These are phyloP conservation scores for Saxidomus purpurata DNA, from an alignment of 1,140 invertebrate species.

Conservation along the genomic window DNA sequence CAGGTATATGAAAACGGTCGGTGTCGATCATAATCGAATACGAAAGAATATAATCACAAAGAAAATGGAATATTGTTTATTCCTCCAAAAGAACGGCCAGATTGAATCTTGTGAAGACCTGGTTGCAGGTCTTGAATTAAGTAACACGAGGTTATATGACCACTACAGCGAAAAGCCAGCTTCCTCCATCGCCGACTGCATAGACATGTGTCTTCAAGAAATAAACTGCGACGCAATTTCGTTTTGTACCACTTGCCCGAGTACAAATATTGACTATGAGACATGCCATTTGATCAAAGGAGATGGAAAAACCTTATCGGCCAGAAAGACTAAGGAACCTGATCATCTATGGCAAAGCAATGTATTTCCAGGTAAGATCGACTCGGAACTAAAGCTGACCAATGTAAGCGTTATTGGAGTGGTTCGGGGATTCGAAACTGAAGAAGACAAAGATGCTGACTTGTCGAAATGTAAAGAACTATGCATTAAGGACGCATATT, in stretches of 20 bases:
- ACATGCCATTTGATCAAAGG: background rate
- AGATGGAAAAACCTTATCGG: slow-evolving; percentile 1
- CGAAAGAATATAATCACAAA: background rate
- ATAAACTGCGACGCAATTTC: background rate
- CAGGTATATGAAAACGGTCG: background rate
- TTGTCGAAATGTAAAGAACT: background rate
- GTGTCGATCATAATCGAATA: background rate
- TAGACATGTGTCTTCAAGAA: slow-evolving; percentile 1
- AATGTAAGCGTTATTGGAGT: background rate
- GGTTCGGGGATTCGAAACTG: background rate
- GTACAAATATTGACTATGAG: background rate
- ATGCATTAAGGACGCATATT: slow-evolving; percentile 13
- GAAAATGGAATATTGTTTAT: slow-evolving; percentile 19
- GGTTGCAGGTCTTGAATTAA: background rate
- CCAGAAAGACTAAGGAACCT: background rate
- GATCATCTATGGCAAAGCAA: background rate
- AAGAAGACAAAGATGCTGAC: background rate
- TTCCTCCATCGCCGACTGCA: background rate
- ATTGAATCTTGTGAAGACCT: background rate
- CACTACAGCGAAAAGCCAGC: background rate
- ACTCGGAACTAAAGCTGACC: background rate
- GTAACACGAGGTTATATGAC: background rate
- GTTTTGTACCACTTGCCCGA: background rate
- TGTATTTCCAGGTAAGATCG: background rate
- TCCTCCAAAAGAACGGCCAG: background rate